A percentile compares a stretch with the other conserved stretches of the same genome.
These are phyloP conservation scores for Tricholauxania praeusta DNA, from an alignment of 2,888 invertebrate species.

Conservation along the genomic window DNA sequence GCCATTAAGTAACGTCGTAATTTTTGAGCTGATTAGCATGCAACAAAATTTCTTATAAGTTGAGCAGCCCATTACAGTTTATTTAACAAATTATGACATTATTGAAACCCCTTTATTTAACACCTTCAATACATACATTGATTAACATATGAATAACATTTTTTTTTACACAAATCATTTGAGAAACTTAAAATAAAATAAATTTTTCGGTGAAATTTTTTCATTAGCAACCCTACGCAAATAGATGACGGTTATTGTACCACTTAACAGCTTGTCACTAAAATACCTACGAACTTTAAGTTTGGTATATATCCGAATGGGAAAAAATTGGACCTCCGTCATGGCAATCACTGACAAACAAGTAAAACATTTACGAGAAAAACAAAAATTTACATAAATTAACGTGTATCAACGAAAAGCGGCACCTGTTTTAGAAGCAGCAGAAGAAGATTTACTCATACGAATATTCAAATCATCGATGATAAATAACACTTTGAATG, in stretches of 20 bases:
- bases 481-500: slow-evolving; percentile 48
- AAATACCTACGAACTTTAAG: not conserved
- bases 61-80: not conserved
- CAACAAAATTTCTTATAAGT: too few species aligned
- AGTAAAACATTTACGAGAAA: not conserved
- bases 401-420: not conserved
- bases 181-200: not conserved
- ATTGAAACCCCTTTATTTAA: slow-evolving; percentile 12
- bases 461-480: not conserved
- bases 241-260: slow-evolving; percentile 4
- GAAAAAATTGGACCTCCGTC: slow-evolving; percentile 10
- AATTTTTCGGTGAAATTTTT: slow-evolving; percentile 13
- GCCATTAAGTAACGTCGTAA: too few species aligned
- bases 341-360: slow-evolving; percentile 7
- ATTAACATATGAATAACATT: not conserved
- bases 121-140: slow-evolving; percentile 16
- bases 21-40: too few species aligned
- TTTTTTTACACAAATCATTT: too few species aligned
- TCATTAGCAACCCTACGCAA: slow-evolving; percentile 10
- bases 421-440: not conserved
- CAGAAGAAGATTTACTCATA: not conserved
- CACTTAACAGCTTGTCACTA: slow-evolving; percentile 28
- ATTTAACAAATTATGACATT: not conserved
- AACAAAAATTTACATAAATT: slow-evolving; percentile 24
- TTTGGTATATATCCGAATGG: too few species aligned